Conservation (phyloP, 2,888 invertebrate species). For the Perizoma affinitatum region DNA sequence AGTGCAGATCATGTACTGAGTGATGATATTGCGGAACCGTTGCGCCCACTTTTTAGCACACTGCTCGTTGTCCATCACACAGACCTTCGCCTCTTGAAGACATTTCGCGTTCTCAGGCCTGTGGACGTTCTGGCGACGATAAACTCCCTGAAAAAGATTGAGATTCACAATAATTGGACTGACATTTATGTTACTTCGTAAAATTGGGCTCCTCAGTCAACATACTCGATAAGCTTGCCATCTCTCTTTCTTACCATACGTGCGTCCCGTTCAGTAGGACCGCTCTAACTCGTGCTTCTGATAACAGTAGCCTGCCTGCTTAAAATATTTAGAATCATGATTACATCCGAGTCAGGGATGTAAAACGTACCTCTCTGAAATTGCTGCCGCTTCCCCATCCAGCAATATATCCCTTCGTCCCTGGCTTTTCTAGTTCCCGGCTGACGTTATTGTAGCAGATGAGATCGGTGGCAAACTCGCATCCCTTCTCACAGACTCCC, state of each 20-base stretch:
- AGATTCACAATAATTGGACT: not conserved
- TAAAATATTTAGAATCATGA: no score
- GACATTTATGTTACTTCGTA: no score
- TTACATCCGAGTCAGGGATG: not conserved
- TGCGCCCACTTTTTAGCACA: slow-evolving; percentile 78
- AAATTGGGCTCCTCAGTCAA: no score
- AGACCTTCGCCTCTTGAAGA: slow-evolving; percentile 76
- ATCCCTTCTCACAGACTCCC: slow-evolving; percentile 65
- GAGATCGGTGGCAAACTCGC: slow-evolving; percentile 63
- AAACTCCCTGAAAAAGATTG: slow-evolving; percentile 61
- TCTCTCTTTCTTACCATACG: no score
- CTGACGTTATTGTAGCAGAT: slow-evolving; percentile 72
- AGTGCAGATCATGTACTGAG: slow-evolving; percentile 77
- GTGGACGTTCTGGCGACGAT: slow-evolving; percentile 60
- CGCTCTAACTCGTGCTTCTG: no score
- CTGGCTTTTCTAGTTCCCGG: slow-evolving; percentile 70
- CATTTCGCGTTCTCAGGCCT: slow-evolving; percentile 66
- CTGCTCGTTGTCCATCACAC: slow-evolving; percentile 75
- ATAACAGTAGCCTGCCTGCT: no score
- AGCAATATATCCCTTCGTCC: slow-evolving; percentile 71
- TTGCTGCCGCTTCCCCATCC: slow-evolving; percentile 78
- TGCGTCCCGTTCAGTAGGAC: no score
- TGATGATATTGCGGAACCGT: slow-evolving; percentile 68
- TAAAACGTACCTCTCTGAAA: slow-evolving; percentile 69
- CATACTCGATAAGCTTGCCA: no score